Evolutionary conservation across 2,888 invertebrate genomes (phyloP), one percentile per base, ranked within the genome.

Genomic region (Drosophila yooni): DNA sequence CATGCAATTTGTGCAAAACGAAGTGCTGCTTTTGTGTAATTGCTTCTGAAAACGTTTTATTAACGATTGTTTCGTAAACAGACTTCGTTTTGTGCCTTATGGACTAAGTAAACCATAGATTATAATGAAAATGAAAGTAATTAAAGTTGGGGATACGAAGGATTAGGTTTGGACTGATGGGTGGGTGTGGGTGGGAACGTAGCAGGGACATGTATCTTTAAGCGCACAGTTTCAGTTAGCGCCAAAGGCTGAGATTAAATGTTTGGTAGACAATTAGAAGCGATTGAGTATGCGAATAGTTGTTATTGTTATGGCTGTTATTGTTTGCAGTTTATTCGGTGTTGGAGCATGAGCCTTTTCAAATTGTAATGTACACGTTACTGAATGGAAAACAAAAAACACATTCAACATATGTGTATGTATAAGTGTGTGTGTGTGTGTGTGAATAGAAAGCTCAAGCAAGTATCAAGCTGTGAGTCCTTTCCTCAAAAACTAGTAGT

Each of bases 1-100:
- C 91, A 92, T 92, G 91, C 92, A 76, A 43, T 77, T 65, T 67
- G 78, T 80, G 79, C 68, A 84, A 91, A 92, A 82, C 83, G 70
- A 89, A 91, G 83, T 82, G n/a, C 72, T 70, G 73, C 56, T 58
- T n/a, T 29, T 4, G 11, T 53, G 31, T 54, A 27, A 25, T 25
- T 46, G 48, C 68, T 64, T 63, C 58, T 51, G 21, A 1, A 50
- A 61, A 66, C 61, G 18, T 52, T 63, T 56, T 58, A 29, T 65
- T 71, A 58, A 38, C 43, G 15, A 36, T 54, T 27, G 3, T 67
- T 25, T 25, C 15, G 10, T 18, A 36, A 67, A 67, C 71, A 71
- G 78, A 71, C 82, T 84, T 87, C 50, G 82, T 66, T 76, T 87
- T 80, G 80, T 80, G 78, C 27, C 54, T 74, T 80, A 68, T 36